Evolutionary conservation across 1,140 invertebrate genomes (phyloP), one percentile per base, ranked within the genome.

Genomic region (Meloidogyne hapla): DNA sequence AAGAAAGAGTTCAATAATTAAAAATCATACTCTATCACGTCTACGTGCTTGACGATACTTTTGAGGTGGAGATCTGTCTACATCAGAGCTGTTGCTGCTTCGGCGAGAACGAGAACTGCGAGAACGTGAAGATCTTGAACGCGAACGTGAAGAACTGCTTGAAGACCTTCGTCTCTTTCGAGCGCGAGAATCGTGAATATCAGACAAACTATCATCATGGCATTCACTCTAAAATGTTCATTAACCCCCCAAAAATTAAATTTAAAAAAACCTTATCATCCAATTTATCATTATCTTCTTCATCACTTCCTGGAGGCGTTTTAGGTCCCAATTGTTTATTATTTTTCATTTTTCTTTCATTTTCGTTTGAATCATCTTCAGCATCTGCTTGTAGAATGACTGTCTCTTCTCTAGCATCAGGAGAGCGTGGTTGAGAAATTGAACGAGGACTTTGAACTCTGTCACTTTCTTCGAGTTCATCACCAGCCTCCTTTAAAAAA

Each of bases 291-390:
- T 42, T 12, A 42, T 42, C 15, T 23, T 42, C 45, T 40, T 33
- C 33, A 4, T 63, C 42, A 38, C 23, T 62, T 28, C 64, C 70
- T 23, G 70, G 70, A 28, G 70, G 70, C n/a, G 70, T 73, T 62
- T 38, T 73, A 23, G 70, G 70, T n/a, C 70, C 70, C 21, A 64
- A 10, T 64, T 61, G 40, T 38, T 42, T 61, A 38, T 6, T 26
- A 33, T 12, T 33, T 1, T 61, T 73, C 25, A 33, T 0, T 8
- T 10, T 61, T 13, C 6, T 18, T 45, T 42, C 69, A 61, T 61
- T 28, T 8, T 40, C 69, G 25, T 1, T 28, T 18, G 23, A 21
- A 63, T 64, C 70, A 5, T 73, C 70, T 18, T 73, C 70, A 38
- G 21, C 56, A 10, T 64, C n/a, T 18, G n/a, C 23, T 21, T 63